Conservation (phyloP, 2,797 vertebrate genomes). For the Ambastaia sidthimunki region DNA sequence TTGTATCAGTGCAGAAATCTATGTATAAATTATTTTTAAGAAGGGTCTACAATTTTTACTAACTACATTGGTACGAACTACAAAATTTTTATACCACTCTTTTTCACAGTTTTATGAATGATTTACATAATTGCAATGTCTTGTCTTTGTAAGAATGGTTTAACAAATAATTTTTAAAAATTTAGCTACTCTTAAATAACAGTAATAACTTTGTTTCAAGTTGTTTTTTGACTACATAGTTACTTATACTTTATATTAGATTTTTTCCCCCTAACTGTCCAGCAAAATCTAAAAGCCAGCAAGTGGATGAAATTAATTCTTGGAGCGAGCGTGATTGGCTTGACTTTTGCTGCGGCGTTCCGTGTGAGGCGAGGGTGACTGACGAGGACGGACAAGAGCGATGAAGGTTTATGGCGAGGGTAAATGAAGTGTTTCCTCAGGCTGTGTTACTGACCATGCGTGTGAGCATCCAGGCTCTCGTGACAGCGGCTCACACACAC, state of each 20-base stretch:
- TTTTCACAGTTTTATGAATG: too few relatives aligned
- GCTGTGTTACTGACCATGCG: conserved; percentile 82
- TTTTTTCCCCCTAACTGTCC: background rate
- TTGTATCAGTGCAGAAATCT: too few relatives aligned
- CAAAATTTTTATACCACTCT: background rate
- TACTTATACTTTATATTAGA: too few relatives aligned
- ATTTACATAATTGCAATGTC: background rate
- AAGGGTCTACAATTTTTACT: too few relatives aligned
- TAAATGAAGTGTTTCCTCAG: conserved; percentile 84
- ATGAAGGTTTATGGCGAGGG: conserved; percentile 79
- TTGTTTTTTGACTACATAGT: background rate
- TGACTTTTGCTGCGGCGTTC: conserved; percentile 75
- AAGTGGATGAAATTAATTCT: conserved; percentile 39
- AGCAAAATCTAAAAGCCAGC: background rate
- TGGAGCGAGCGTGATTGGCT: conserved; percentile 74
- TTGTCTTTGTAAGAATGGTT: background rate
- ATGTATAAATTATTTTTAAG: too few relatives aligned
- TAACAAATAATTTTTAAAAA: too few relatives aligned
- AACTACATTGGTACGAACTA: background rate
- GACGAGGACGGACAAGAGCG: conserved; percentile 81
- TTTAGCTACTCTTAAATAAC: background rate
- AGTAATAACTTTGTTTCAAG: background rate
- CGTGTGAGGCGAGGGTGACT: conserved; percentile 78
- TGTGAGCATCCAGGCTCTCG: conserved; percentile 80
- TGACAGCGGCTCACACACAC: conserved; percentile 71